Evolutionary conservation across 2,888 invertebrate species (phyloP), one percentile per base, ranked within the genome.

Genomic region (Therioaphis trifolii): DNA sequence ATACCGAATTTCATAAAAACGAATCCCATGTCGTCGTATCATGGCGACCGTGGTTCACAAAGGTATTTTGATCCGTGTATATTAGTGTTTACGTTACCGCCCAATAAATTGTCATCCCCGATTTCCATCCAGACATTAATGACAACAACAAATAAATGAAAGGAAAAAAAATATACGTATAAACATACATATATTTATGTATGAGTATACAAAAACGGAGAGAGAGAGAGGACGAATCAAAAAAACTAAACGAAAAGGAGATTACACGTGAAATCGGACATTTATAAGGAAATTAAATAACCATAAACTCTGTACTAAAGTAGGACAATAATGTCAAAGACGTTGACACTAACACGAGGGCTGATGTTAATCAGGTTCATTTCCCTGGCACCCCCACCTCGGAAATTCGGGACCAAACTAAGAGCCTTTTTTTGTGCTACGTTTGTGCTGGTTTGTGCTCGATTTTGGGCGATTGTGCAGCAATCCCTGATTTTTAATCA

Each of bases 361-460:
- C 58, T 43, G 80, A 82, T 72, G 72, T 46, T 82, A 82, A 80
- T 80, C 80, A n/a, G n/a, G n/a, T n/a, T n/a, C n/a, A n/a, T n/a
- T n/a, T n/a, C n/a, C n/a, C n/a, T n/a, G n/a, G n/a, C n/a, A n/a
- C n/a, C n/a, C n/a, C n/a, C n/a, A n/a, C n/a, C n/a, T n/a, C n/a
- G n/a, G n/a, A n/a, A n/a, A n/a, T n/a, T n/a, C n/a, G n/a, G n/a
- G n/a, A n/a, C n/a, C n/a, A n/a, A n/a, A n/a, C n/a, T n/a, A n/a
- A n/a, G n/a, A n/a, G n/a, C n/a, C n/a, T n/a, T n/a, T n/a, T n/a
- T n/a, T n/a, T n/a, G n/a, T n/a, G n/a, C n/a, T n/a, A n/a, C n/a
- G n/a, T n/a, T n/a, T n/a, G n/a, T n/a, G n/a, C n/a, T n/a, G n/a
- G n/a, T n/a, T n/a, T n/a, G n/a, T n/a, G n/a, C n/a, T n/a, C n/a